These are phyloP conservation scores for Trididemnum miniatum DNA, from an alignment of 23 tunicate species.

Conservation along the genomic window DNA sequence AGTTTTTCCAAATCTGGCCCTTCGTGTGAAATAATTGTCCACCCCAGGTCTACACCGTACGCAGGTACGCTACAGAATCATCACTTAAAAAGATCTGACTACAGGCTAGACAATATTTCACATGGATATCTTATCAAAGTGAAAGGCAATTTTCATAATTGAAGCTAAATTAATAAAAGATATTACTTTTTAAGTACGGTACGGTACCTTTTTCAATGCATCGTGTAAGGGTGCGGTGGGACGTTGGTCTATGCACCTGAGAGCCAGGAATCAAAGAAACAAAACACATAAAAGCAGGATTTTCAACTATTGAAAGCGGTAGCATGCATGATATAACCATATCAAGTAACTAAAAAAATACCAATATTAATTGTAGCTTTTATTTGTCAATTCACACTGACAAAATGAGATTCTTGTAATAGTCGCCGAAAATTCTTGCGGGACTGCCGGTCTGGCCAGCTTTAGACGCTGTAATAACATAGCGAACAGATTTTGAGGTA, in stretches of 20 bases:
- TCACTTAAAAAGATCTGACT: no score
- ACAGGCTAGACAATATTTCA: no score
- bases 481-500: no score
- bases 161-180: not conserved
- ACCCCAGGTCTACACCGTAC: no score
- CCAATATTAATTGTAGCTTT: not conserved
- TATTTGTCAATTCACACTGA: not conserved
- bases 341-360: not conserved
- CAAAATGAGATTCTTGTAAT: not conserved
- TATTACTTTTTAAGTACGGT: not conserved
- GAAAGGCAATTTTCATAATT: no score
- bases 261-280: not conserved
- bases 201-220: not conserved
- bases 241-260: not conserved
- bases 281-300: not conserved
- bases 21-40: no score
- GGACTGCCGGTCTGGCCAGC: no score
- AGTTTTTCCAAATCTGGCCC: no score
- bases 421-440: no score
- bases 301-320: not conserved
- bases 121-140: no score
- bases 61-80: no score
- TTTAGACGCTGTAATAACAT: no score
- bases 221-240: not conserved
- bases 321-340: not conserved